Evolutionary conservation across 2,797 vertebrate genomes (phyloP).

Genomic region (Argentina silus): DNA sequence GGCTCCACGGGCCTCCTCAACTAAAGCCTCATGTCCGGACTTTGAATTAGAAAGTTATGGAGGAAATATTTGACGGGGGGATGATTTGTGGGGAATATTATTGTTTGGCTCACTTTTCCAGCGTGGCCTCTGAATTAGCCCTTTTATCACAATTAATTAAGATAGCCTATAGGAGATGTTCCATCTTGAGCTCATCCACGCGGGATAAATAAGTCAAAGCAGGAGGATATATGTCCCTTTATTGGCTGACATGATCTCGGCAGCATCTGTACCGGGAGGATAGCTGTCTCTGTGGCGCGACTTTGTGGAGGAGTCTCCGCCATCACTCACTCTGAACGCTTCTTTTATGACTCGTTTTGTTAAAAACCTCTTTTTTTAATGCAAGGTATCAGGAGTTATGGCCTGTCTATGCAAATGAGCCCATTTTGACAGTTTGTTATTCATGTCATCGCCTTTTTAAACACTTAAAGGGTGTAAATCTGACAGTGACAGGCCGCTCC

Average conservation of each 20-base stretch:
- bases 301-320: conserved; percentile 76
- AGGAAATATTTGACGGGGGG: conserved; percentile 78
- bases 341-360: conserved; percentile 87
- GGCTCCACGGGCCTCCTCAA: conserved; percentile 62
- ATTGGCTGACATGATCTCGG: conserved; percentile 83
- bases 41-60: conserved; percentile 81
- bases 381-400: conserved; percentile 86
- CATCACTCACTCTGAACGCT: conserved; percentile 82
- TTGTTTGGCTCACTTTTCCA: conserved; percentile 80
- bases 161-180: conserved; percentile 80
- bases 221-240: conserved; percentile 85
- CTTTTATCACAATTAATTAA: conserved; percentile 89
- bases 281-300: conserved; percentile 69
- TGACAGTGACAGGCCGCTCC: conserved; percentile 74
- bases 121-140: conserved; percentile 79
- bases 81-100: conserved; percentile 82
- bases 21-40: conserved; percentile 76
- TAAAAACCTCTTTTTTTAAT: conserved; percentile 86
- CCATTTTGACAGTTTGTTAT: conserved; percentile 87
- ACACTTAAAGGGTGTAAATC: conserved; percentile 86
- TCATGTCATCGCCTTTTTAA: conserved; percentile 87
- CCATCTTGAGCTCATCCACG: conserved; percentile 83
- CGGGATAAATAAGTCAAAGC: conserved; percentile 83
- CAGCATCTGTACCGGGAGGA: conserved; percentile 75
- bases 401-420: conserved; percentile 85